phyloP scores from a whole-genome alignment of 2,888 invertebrate species.

The Lasioglossum lativentre region DNA sequence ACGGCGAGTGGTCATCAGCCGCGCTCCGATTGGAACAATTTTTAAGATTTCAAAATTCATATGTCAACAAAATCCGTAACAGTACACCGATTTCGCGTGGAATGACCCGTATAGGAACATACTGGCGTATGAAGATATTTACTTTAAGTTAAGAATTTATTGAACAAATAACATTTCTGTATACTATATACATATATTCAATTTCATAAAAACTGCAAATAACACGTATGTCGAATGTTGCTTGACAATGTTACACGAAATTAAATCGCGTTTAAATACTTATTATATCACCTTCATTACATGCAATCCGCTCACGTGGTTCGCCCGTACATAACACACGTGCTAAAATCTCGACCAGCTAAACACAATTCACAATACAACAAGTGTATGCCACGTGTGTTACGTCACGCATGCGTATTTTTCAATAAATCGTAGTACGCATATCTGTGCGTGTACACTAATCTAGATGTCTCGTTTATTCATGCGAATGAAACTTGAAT shows the following conservation, averaged over 20 bases:
- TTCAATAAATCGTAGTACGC: slow-evolving; percentile 31
- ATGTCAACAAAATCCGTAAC: no score
- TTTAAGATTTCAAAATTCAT: no score
- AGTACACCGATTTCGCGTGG: no score
- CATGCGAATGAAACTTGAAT: slow-evolving; percentile 34
- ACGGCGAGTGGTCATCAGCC: no score
- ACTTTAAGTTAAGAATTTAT: not conserved
- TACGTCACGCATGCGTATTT: slow-evolving; percentile 20
- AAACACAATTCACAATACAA: slow-evolving; percentile 8
- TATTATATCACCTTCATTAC: not conserved
- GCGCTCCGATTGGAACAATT: no score
- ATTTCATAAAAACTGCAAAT: not conserved
- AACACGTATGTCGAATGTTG: no score
- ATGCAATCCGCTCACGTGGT: not conserved
- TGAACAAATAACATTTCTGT: no score
- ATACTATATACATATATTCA: not conserved
- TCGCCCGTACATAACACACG: not conserved
- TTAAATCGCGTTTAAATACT: not conserved
- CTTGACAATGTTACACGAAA: not conserved
- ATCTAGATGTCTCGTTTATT: slow-evolving; percentile 27
- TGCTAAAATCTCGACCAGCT: not conserved
- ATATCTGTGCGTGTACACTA: not conserved
- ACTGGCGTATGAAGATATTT: no score
- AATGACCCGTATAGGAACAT: no score
- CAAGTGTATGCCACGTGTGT: not conserved